Conservation (phyloP, 2,888 invertebrate species). For the Eilema griseolum region DNA sequence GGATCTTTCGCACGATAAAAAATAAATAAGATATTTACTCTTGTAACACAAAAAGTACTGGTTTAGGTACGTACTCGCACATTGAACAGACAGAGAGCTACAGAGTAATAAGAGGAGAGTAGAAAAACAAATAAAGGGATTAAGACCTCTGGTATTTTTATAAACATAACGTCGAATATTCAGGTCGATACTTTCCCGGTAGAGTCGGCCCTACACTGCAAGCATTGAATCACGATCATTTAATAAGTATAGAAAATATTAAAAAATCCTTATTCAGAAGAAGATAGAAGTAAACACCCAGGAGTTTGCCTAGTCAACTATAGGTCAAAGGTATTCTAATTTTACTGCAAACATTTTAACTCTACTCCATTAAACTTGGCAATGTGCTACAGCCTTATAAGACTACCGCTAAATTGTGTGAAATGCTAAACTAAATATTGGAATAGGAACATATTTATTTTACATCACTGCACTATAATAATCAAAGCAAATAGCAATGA, state of each 20-base stretch:
- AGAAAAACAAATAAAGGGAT: background rate
- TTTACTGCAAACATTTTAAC: background rate
- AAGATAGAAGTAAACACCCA: background rate
- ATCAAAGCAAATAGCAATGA: slow-evolving; percentile 36
- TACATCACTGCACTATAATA: slow-evolving; percentile 17
- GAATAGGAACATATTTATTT: slow-evolving; percentile 8
- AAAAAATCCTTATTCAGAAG: too few relatives aligned
- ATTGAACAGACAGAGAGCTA: background rate
- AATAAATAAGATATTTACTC: too few relatives aligned
- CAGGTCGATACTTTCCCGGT: too few relatives aligned
- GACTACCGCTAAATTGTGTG: slow-evolving; percentile 34
- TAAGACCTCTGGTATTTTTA: too few relatives aligned
- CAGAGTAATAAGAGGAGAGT: background rate
- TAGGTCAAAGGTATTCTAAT: background rate
- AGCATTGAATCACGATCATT: too few relatives aligned
- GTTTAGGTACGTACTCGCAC: background rate
- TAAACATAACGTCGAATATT: too few relatives aligned
- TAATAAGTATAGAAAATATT: too few relatives aligned
- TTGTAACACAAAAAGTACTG: background rate
- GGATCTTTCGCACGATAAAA: too few relatives aligned
- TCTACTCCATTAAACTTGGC: slow-evolving; percentile 21
- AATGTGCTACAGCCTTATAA: slow-evolving; percentile 18
- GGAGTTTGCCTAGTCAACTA: background rate
- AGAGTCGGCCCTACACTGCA: too few relatives aligned
- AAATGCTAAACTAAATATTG: slow-evolving; percentile 31